A percentile compares a stretch with the other conserved stretches of the same genome.
These are phyloP conservation scores for cattle (Bos taurus) DNA, from an alignment of 2,113 vertebrate species.

Conservation along the genomic window ARS-UCD2.0 NC_037329.1:106921001-106921500, in stretches of 20 bases:
- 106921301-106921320: background rate
- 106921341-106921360: background rate
- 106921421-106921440: background rate
- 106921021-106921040: background rate
- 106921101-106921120: background rate
- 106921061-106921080: background rate
- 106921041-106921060: background rate
- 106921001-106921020: background rate
- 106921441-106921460: background rate
- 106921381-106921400: background rate
- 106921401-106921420: background rate
- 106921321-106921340: background rate
- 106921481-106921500: background rate
- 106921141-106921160: background rate
- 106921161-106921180: background rate
- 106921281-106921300: background rate
- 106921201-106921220: background rate
- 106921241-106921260: background rate
- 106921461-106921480: background rate
- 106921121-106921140: background rate
- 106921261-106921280: background rate
- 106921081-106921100: background rate
- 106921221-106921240: background rate
- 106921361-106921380: background rate
- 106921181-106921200: background rate